phyloP scores from a whole-genome alignment of 2,113 vertebrate species.

The Pelecanoides urinatrix region DNA sequence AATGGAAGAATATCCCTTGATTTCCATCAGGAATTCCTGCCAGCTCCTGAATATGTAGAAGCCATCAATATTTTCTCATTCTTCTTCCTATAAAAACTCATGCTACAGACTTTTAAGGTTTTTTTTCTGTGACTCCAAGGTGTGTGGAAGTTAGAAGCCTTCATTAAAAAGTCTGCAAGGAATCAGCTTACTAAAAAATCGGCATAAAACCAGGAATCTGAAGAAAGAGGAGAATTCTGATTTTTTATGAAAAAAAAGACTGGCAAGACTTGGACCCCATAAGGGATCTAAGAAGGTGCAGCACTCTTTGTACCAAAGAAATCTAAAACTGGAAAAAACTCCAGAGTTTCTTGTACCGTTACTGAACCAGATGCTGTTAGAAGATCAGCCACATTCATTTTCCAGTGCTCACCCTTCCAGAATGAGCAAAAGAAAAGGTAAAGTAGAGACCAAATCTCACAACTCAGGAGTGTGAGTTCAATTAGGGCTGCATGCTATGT shows the following conservation, averaged over 20 bases:
- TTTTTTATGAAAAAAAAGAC: not conserved
- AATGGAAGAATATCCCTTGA: not conserved
- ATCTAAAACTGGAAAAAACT: not conserved
- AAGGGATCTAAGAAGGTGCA: not conserved
- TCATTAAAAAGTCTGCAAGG: not conserved
- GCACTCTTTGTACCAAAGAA: not conserved
- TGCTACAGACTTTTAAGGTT: not conserved
- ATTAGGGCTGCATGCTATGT: fast-evolving
- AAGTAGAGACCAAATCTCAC: not conserved
- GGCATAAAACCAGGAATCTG: not conserved
- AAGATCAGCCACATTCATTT: not conserved
- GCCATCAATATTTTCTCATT: not conserved
- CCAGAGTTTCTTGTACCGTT: not conserved
- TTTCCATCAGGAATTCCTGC: not conserved
- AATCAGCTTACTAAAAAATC: not conserved
- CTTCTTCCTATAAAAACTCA: not conserved
- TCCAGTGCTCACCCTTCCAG: not conserved
- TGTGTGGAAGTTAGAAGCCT: not conserved
- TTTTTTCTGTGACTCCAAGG: not conserved
- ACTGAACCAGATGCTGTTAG: not conserved
- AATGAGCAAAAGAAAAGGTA: not conserved
- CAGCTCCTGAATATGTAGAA: not conserved
- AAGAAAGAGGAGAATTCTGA: not conserved
- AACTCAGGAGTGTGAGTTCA: not conserved
- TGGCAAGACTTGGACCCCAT: not conserved